Evolutionary conservation across 92 coral and sea anemone species (phyloP), one percentile per base, ranked within the genome.

Genomic region (Paragorgia papillata): DNA sequence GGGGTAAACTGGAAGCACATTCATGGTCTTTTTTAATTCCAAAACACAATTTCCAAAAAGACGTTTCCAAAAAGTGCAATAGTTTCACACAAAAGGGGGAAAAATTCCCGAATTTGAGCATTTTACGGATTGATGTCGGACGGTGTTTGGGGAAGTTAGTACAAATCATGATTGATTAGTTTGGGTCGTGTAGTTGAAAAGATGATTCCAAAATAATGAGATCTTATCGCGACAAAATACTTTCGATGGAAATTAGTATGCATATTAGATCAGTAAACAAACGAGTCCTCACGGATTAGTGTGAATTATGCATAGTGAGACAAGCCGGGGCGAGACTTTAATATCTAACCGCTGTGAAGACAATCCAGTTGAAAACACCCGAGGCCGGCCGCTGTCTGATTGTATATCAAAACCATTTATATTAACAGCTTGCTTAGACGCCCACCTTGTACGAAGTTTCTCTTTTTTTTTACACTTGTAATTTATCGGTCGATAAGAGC

Each of bases 221-320:
- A 69, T 51, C 32, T 48, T 51, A 53, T 71, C 78, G 48, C 27
- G 63, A 22, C 64, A 55, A 50, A 51, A 19, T 21, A 29, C 13
- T 30, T 55, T 57, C 30, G 30, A 28, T 35, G 40, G 64, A 71
- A 53, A 71, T 55, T 71, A 71, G 51, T 30, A 2, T 20, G 64
- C 62, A 53, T 54, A 55, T 71, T 71, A 15, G 24, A 71, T 30
- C 1, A 27, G 57, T 32, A 71, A 71, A 71, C 78, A 71, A 68
- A 51, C 27, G 31, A 28, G 28, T 22, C 31, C 18, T 22, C 62
- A 15, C 31, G 14, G 48, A 71, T 71, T 71, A 71, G n/a, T 17
- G 57, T 71, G 25, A 53, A 71, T 71, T 53, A 51, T 71, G 62
- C 30, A 71, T 71, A 21, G 17, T 22, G 64, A 2, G 62, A 39